Evolutionary conservation across 2,113 vertebrate species (phyloP).

Genomic region (Alligator mississippiensis): DNA sequence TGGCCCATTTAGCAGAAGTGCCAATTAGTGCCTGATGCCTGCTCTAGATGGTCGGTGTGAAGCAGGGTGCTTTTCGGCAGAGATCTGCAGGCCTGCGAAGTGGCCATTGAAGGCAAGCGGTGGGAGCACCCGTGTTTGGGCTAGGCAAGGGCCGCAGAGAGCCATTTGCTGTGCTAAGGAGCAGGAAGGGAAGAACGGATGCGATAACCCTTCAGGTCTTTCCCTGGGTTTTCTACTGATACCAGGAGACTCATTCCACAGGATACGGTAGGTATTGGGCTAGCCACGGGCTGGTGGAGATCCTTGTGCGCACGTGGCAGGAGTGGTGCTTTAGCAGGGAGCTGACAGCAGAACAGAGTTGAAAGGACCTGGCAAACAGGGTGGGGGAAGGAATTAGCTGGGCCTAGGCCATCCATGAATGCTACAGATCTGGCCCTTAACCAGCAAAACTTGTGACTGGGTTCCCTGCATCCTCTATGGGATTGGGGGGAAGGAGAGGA

Average conservation of each 20-base stretch:
- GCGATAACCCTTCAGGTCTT: not conserved
- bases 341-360: not conserved
- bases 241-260: not conserved
- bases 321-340: not conserved
- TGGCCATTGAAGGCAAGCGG: not conserved
- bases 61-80: not conserved
- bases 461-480: fast-evolving
- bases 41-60: not conserved
- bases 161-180: not conserved
- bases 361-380: not conserved
- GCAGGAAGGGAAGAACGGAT: not conserved
- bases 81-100: slow-evolving; percentile 10
- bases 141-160: not conserved
- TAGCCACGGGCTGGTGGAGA: not conserved
- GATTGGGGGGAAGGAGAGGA: not conserved
- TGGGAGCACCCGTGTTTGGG: not conserved
- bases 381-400: not conserved
- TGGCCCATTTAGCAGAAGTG: not conserved
- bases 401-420: not conserved
- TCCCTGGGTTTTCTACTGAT: not conserved
- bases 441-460: not conserved
- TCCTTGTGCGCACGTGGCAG: not conserved
- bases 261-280: not conserved
- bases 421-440: not conserved
- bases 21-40: not conserved